A percentile compares a stretch with the other conserved stretches of the same genome.
These are phyloP conservation scores for Anastrepha obliqua DNA, from an alignment of 1,140 invertebrate genomes.

Conservation along the genomic window DNA sequence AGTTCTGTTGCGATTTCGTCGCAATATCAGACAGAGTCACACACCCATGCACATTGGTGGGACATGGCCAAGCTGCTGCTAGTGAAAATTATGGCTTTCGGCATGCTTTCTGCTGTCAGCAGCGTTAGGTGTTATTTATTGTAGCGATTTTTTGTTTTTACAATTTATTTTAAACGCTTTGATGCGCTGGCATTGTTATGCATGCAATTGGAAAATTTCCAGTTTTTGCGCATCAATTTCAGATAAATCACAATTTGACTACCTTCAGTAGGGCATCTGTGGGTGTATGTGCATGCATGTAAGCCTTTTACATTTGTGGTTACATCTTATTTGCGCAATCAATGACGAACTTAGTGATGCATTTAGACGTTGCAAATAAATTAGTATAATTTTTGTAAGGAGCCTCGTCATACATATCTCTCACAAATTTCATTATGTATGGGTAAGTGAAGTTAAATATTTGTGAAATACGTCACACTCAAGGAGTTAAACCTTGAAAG, in stretches of 20 bases:
- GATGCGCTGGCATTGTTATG: conserved; percentile 20
- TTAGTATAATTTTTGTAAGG: neutral
- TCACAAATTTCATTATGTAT: too few species aligned
- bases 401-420: too few species aligned
- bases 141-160: neutral
- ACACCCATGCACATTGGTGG: neutral
- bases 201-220: conserved; percentile 22
- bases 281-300: neutral
- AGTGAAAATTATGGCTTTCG: neutral
- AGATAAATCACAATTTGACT: neutral
- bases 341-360: conserved; percentile 38
- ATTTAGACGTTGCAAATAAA: neutral
- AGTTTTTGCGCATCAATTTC: conserved; percentile 27
- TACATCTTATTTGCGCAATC: neutral
- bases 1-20: neutral
- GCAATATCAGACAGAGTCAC: neutral
- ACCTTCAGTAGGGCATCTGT: neutral
- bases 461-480: too few species aligned
- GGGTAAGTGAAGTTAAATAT: too few species aligned
- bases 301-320: neutral
- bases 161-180: neutral
- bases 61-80: neutral
- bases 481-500: too few species aligned
- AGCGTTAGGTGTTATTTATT: neutral
- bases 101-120: neutral